Evolutionary conservation across 2,888 invertebrate genomes (phyloP).

Genomic region (Trachelus stipa): DNA sequence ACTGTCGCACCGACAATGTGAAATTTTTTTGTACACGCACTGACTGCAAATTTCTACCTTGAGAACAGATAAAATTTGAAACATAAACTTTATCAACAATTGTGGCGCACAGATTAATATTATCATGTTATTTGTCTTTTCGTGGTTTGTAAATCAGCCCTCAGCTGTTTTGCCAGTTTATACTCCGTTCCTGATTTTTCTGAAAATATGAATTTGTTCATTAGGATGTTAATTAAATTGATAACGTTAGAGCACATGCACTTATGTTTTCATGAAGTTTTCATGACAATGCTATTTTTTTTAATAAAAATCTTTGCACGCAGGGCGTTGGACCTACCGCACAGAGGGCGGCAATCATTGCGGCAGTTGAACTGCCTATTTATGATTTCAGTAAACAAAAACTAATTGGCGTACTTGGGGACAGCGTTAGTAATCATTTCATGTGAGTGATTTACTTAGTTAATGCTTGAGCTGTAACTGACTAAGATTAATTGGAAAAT

Average conservation of each 20-base stretch:
- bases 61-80: not conserved
- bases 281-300: no score
- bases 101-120: not conserved
- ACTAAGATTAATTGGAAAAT: not conserved
- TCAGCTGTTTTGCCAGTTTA: not conserved
- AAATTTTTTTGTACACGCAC: conserved; percentile 8
- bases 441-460: conserved; percentile 71
- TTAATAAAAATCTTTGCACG: not conserved
- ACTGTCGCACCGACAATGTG: not conserved
- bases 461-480: not conserved
- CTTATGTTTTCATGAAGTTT: not conserved
- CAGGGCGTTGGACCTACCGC: conserved; percentile 93
- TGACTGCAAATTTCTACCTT: conserved; percentile 2
- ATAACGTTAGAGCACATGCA: not conserved
- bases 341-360: conserved; percentile 92
- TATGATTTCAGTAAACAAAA: conserved; percentile 91
- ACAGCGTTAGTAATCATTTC: conserved; percentile 88
- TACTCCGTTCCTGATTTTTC: conserved; percentile 5
- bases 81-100: not conserved
- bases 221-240: not conserved
- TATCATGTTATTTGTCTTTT: not conserved
- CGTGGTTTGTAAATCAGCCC: not conserved
- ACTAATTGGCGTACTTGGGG: conserved; percentile 78
- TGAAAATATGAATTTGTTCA: not conserved
- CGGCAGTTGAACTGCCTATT: conserved; percentile 92